Evolutionary conservation across 2,888 invertebrate genomes (phyloP), one percentile per base, ranked within the genome.

Genomic region (Diaphora mendica): DNA sequence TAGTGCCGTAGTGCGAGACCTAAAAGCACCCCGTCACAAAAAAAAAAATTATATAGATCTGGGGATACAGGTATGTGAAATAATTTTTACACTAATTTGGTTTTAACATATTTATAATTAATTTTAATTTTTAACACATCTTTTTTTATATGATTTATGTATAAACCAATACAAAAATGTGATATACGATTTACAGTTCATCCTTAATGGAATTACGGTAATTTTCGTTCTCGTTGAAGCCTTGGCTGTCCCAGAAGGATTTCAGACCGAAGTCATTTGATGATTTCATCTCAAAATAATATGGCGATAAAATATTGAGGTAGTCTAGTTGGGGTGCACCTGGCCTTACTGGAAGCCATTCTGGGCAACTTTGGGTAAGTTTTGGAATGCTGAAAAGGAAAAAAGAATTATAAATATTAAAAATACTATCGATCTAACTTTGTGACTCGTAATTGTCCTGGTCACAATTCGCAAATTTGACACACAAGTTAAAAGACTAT

Each of bases 211-310:
- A 85, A n/a, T 86, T 72, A 23, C 91, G 84, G 76, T 90, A 93
- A 69, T 94, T 92, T 82, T 96, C 96, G 86, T 97, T 97, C 88
- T 97, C 97, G 39, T 94, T 86, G 55, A 97, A 96, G 0, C 96
- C 95, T 0, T 97, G 93, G 15, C 92, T 94, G 81, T 96, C 94
- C 97, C 97, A 97, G 90, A 97, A 97, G 59, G 96, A 85, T 44
- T 92, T 92, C 39, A 96, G 94, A 0, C 96, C 97, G 76, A 97
- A 94, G 85, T 96, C 95, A 0, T 90, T 84, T 74, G 89, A 91
- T 8, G 90, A 85, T 73, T 93, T 93, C 93, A 97, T 96, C 59
- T 89, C 83, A 9, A 88, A 83, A 64, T 93, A 88, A 15, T 90
- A 90, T 0, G 96, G 96, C 0, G 95, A 94, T 23, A 90, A 87